A percentile compares a stretch with the other conserved stretches of the same genome.
Conservation (phyloP, 2,888 invertebrate genomes). For the Flexamia atlantica region DNA sequence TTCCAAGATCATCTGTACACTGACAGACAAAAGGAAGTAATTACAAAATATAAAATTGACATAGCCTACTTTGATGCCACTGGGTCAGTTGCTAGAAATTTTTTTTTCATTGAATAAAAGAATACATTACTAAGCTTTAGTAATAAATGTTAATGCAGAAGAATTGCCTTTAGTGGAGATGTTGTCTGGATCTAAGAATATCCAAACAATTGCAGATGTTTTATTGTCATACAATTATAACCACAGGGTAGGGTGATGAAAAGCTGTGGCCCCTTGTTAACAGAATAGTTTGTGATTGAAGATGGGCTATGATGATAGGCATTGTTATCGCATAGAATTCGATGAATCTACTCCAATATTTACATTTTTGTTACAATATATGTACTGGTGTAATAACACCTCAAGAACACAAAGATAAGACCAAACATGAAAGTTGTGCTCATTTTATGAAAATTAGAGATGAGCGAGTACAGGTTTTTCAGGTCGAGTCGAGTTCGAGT, state of each 20-base stretch:
- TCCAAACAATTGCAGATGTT: too few species aligned
- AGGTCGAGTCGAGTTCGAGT: too few species aligned
- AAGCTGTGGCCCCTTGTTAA: too few species aligned
- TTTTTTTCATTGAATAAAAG: not conserved
- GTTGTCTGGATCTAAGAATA: too few species aligned
- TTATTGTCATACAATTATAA: too few species aligned
- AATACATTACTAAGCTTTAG: not conserved
- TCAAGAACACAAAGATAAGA: not conserved
- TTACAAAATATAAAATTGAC: not conserved
- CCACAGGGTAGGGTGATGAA: too few species aligned
- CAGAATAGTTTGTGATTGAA: too few species aligned
- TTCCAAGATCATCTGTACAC: not conserved
- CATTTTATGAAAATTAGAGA: too few species aligned
- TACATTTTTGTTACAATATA: not conserved
- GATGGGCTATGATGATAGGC: not conserved
- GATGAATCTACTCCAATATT: not conserved
- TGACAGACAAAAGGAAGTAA: not conserved
- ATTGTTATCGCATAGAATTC: not conserved
- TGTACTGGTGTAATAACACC: not conserved
- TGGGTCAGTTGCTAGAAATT: not conserved
- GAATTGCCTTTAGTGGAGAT: too few species aligned
- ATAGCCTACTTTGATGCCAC: conserved; percentile 7
- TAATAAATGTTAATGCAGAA: too few species aligned
- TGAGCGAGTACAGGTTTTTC: too few species aligned
- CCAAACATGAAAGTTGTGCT: not conserved